Percentiles rank a stretch among this genome's conserved stretches.
Conservation (phyloP, 2,797 vertebrate genomes). For the Lagodon rhomboides region DNA sequence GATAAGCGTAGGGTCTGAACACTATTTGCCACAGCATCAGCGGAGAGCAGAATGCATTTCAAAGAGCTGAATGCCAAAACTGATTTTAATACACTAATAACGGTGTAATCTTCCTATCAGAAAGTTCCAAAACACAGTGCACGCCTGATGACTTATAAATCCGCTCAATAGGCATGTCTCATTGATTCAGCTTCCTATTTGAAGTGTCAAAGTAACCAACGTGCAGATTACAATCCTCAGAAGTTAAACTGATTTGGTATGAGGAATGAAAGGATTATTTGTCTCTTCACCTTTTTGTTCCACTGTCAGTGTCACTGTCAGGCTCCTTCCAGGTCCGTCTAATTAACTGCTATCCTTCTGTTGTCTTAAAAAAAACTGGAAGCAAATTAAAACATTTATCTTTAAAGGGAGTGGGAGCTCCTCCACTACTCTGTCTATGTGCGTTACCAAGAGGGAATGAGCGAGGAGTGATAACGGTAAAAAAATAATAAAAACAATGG, state of each 20-base stretch:
- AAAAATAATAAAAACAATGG: conserved; percentile 6
- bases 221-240: conserved; percentile 46
- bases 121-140: conserved; percentile 70
- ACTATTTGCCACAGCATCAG: conserved; percentile 64
- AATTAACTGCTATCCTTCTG: conserved; percentile 38
- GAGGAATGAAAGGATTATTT: conserved; percentile 46
- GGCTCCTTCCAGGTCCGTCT: conserved; percentile 40
- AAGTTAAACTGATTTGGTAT: conserved; percentile 56
- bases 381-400: conserved; percentile 26
- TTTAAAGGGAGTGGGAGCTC: conserved; percentile 8
- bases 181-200: conserved; percentile 52
- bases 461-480: conserved; percentile 2
- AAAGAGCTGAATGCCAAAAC: conserved; percentile 65
- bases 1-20: conserved; percentile 72
- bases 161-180: conserved; percentile 45
- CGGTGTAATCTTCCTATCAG: conserved; percentile 74
- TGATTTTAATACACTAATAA: conserved; percentile 75
- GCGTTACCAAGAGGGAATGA: conserved; percentile 20
- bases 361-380: conserved; percentile 17
- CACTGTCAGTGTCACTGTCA: conserved; percentile 25
- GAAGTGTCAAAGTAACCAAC: conserved; percentile 62
- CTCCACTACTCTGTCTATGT: conserved; percentile 14
- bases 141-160: conserved; percentile 54
- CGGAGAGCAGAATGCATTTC: conserved; percentile 72
- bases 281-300: conserved; percentile 47